Conservation (phyloP, 2,113 vertebrate species). For the Nothoprocta pentlandii region DNA sequence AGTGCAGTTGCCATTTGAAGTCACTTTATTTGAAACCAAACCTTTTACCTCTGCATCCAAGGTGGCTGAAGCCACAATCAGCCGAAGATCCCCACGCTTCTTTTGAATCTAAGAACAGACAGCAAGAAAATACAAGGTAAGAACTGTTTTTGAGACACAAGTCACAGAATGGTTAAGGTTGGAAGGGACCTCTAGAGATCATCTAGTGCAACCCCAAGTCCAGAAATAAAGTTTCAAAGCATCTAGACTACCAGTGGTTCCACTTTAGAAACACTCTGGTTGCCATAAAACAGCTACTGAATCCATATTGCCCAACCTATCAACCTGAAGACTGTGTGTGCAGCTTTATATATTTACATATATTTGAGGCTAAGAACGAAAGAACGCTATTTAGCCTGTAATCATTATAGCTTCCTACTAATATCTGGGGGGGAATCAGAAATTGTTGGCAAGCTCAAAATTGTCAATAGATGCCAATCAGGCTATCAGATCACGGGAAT, state of each 20-base stretch:
- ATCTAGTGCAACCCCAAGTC: too few species aligned
- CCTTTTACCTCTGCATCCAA: constrained; percentile 93
- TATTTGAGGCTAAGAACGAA: neutral
- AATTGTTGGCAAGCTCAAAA: neutral
- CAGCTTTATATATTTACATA: neutral
- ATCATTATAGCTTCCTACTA: neutral
- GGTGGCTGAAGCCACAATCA: constrained; percentile 97
- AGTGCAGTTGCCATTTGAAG: neutral
- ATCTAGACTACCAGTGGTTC: neutral
- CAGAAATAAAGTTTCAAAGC: neutral
- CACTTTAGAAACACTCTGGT: neutral
- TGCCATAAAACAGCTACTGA: neutral
- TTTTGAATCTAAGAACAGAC: constrained; percentile 88
- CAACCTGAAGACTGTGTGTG: neutral
- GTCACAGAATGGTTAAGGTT: too few species aligned
- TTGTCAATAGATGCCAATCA: neutral
- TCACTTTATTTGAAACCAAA: neutral
- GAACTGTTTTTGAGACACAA: neutral
- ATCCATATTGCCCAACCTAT: neutral
- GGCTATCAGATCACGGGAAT: neutral
- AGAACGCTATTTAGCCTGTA: neutral
- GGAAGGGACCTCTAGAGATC: too few species aligned
- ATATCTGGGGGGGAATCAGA: neutral
- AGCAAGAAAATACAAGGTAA: neutral
- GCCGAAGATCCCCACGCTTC: constrained; percentile 92